Conservation (phyloP, 2,113 vertebrate genomes). For the Chamaea fasciata region DNA sequence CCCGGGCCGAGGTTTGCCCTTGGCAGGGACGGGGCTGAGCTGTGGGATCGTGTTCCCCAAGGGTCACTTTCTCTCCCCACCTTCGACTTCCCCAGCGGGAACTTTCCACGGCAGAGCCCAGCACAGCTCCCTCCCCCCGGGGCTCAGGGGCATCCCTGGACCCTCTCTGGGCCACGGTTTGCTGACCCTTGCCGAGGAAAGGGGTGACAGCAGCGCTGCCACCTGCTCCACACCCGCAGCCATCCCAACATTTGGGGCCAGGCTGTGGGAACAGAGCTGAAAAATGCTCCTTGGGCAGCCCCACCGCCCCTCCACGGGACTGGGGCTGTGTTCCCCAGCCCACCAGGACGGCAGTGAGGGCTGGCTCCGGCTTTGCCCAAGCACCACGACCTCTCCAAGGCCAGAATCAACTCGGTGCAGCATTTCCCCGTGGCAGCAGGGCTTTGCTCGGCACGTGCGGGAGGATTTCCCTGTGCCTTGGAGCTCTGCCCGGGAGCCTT, state of each 20-base stretch:
- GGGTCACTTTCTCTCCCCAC: neutral
- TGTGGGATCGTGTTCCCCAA: accelerated
- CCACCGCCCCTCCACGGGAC: accelerated
- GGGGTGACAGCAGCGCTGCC: neutral
- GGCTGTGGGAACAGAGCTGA: accelerated
- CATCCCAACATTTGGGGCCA: accelerated
- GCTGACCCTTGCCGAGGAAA: neutral
- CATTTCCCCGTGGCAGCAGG: accelerated
- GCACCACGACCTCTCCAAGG: accelerated
- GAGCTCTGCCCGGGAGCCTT: neutral
- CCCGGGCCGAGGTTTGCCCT: accelerated
- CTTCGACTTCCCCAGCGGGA: neutral
- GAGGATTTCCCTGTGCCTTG: neutral
- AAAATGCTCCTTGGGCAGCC: neutral
- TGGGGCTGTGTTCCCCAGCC: neutral
- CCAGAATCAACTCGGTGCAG: accelerated
- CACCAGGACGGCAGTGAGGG: accelerated
- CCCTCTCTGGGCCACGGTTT: accelerated
- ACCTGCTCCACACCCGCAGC: accelerated
- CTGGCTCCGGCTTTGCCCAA: accelerated
- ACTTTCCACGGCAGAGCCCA: neutral
- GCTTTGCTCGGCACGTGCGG: neutral
- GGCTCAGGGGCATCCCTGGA: accelerated
- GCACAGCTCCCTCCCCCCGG: neutral
- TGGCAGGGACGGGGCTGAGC: accelerated